These are phyloP conservation scores for Cheilosia grossa DNA, from an alignment of 2,888 invertebrate genomes.

Conservation along the genomic window DNA sequence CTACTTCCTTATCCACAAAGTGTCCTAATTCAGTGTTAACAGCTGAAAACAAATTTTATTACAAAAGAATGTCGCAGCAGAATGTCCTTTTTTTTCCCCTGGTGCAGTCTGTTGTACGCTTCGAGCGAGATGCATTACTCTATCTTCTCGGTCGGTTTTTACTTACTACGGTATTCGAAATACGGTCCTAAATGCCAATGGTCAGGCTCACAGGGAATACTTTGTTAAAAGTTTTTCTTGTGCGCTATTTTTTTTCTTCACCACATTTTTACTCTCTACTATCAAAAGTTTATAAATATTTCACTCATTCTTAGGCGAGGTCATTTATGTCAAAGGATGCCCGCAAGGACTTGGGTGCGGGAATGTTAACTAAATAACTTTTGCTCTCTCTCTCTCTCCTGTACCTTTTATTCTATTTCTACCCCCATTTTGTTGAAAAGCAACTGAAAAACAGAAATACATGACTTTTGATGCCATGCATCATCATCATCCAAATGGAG, in stretches of 20 bases:
- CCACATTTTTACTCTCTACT: conserved; percentile 50
- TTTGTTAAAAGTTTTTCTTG: conserved; percentile 18
- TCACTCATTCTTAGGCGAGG: conserved; percentile 53
- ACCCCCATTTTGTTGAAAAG: conserved; percentile 14
- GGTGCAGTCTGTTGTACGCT: background rate
- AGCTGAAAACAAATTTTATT: background rate
- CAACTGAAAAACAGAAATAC: conserved; percentile 31
- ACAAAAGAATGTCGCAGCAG: conserved; percentile 37
- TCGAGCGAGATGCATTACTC: background rate
- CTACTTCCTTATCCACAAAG: background rate
- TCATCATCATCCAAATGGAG: conserved; percentile 8
- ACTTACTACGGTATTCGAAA: background rate
- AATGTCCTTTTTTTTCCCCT: background rate
- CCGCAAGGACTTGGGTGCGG: conserved; percentile 58
- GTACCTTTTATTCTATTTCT: background rate
- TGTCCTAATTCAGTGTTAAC: conserved; percentile 35
- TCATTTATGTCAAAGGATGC: conserved; percentile 67
- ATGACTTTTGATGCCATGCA: conserved; percentile 28
- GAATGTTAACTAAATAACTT: conserved; percentile 54
- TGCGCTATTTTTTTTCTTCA: conserved; percentile 2
- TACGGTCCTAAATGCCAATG: conserved; percentile 9
- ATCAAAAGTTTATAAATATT: conserved; percentile 46
- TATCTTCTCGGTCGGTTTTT: background rate
- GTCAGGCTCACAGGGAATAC: conserved; percentile 31
- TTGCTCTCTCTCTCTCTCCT: background rate